phyloP scores from a whole-genome alignment of 2,888 invertebrate genomes.

The Euclidia mi region DNA sequence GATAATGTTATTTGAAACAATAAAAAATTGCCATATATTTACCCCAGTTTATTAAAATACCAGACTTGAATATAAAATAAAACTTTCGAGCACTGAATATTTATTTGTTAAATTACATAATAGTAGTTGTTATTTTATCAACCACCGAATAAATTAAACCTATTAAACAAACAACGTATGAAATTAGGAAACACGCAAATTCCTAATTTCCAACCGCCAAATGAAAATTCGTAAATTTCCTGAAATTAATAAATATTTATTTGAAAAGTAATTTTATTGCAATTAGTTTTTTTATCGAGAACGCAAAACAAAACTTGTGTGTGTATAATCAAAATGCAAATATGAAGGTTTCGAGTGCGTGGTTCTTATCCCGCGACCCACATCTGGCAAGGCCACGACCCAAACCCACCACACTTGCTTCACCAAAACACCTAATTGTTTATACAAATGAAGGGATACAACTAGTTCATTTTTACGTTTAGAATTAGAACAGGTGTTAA shows the following conservation, averaged over 20 bases:
- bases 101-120: conserved; percentile 12
- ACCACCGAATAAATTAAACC: conserved; percentile 8
- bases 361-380: conserved; percentile 86
- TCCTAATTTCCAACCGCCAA: conserved; percentile 61
- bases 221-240: conserved; percentile 70
- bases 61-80: conserved; percentile 2
- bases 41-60: conserved; percentile 8
- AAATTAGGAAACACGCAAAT: conserved; percentile 50
- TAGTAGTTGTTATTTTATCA: conserved; percentile 10
- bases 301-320: conserved; percentile 66
- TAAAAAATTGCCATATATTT: conserved; percentile 11
- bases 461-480: conserved; percentile 45
- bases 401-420: conserved; percentile 68
- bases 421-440: conserved; percentile 52
- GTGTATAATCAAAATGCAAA: conserved; percentile 87
- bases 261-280: conserved; percentile 73
- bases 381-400: conserved; percentile 84
- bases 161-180: conserved; percentile 23
- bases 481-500: conserved; percentile 40
- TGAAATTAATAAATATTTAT: conserved; percentile 51
- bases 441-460: conserved; percentile 38
- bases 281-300: conserved; percentile 77
- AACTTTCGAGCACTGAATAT: conserved; percentile 2
- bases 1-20: conserved; percentile 2
- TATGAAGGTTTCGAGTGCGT: conserved; percentile 70